phyloP scores from a whole-genome alignment of 1,140 invertebrate species.

The Bombus cullumanus region DNA sequence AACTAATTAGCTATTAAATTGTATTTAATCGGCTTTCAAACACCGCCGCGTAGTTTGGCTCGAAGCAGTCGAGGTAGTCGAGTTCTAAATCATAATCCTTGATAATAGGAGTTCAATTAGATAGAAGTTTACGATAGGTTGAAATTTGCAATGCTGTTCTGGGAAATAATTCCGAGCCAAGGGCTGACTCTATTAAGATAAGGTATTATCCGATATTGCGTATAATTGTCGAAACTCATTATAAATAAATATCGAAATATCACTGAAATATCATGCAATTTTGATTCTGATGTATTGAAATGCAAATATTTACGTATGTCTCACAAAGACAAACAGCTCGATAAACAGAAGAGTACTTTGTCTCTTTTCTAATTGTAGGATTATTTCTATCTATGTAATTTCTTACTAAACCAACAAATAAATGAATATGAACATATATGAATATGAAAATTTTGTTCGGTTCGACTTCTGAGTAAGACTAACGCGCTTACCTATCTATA shows the following conservation, averaged over 20 bases:
- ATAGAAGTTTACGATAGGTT: not conserved
- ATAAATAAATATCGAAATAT: too few species aligned
- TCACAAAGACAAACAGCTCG: too few species aligned
- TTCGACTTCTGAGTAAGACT: not conserved
- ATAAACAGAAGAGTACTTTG: not conserved
- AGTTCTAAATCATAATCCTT: constrained; percentile 18
- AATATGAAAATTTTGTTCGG: too few species aligned
- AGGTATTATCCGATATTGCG: too few species aligned
- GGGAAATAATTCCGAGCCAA: not conserved
- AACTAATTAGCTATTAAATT: not conserved
- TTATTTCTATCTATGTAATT: not conserved
- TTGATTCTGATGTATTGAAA: not conserved
- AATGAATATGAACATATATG: too few species aligned
- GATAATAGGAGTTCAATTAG: not conserved
- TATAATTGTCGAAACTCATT: too few species aligned
- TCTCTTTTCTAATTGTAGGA: not conserved
- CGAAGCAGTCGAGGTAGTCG: not conserved
- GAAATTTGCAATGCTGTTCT: not conserved
- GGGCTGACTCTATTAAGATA: not conserved
- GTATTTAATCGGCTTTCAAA: constrained; percentile 46
- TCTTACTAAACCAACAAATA: not conserved
- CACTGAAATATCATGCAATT: not conserved
- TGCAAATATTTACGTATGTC: not conserved
- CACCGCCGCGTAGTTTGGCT: not conserved
- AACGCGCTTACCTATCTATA: constrained; percentile 92